Base-by-base conservation (phyloP, 2,888 invertebrate genomes). In the Herminia tarsipennalis region DNA sequence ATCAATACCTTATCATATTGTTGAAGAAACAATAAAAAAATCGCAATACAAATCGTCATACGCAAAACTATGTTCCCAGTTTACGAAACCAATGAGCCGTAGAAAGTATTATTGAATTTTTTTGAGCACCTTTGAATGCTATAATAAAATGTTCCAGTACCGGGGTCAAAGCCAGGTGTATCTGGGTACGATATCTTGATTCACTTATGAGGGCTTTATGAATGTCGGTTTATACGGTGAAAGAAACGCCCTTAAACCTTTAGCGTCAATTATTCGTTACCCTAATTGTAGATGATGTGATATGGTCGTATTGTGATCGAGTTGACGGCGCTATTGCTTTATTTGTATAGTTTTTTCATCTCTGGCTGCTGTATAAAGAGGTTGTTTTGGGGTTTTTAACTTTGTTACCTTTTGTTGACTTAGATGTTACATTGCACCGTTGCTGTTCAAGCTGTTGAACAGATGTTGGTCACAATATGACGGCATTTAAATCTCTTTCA, bases 281-380 rank as follows among this genome's bases (percentile, higher is more conserved):
- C 90, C 89, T 88, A 88, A 90, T 89, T 89, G 87, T 76, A 87
- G 90, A 90, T 91, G 89, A 88, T 86, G 86, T 74, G 90, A 90
- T 90, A 90, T 51, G 81, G 64, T 44, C 38, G 68, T 56, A 83
- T 89, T 89, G 87, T 89, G 63, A 72, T 72, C 59, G 53, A 78
- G 70, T 86, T 88, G 88, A 88, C 84, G 83, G 66, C 76, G 70
- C 77, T 85, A 86, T 87, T 84, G 83, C 78, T 78, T 77, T 82
- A 76, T 83, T 83, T 87, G 80, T 83, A 70, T 65, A 68, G 60
- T 77, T 77, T 54, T 74, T 78, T 73, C 53, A 53, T 60, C 54
- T 60, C 50, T 49, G 56, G 59, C 61, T 58, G 59, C 67, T 54
- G 63, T 38, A 39, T 70, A 64, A 69, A 71, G 67, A 66, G 63